These are phyloP conservation scores for Cossypha dichroa DNA, from an alignment of 2,797 vertebrate species.

Conservation along the genomic window DNA sequence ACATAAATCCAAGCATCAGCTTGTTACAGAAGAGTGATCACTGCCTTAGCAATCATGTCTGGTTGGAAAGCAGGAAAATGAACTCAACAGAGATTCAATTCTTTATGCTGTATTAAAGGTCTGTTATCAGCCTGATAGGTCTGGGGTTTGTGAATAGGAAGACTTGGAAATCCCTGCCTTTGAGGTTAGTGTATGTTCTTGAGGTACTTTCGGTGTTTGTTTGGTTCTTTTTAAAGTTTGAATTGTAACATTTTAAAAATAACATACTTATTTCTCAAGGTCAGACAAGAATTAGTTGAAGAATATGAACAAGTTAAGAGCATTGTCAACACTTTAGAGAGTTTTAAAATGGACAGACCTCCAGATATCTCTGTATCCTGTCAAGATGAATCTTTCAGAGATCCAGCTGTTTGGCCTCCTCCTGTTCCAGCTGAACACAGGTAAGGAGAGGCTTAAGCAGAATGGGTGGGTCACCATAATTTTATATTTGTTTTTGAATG, in stretches of 20 bases:
- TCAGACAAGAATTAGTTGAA: constrained; percentile 89
- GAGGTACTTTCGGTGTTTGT: not conserved
- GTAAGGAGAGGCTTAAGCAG: constrained; percentile 69
- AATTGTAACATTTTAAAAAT: not conserved
- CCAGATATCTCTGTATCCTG: constrained; percentile 83
- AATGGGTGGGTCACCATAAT: not conserved
- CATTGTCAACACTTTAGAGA: constrained; percentile 90
- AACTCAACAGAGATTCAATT: not conserved
- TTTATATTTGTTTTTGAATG: not conserved
- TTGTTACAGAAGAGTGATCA: not conserved
- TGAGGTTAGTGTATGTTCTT: not conserved
- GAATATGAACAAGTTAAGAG: constrained; percentile 95
- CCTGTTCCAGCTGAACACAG: constrained; percentile 95
- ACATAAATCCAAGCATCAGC: not conserved
- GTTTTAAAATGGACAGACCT: constrained; percentile 91
- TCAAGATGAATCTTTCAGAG: constrained; percentile 82
- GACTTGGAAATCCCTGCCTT: not conserved
- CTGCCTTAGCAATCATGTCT: not conserved
- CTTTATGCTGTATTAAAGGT: not conserved
- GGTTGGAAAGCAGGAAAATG: not conserved
- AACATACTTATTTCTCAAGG: constrained; percentile 74
- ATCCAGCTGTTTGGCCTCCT: constrained; percentile 92
- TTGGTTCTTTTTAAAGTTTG: not conserved
- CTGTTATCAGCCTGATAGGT: not conserved
- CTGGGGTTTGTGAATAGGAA: not conserved